Percentiles rank a stretch among this genome's conserved stretches.
phyloP scores from a whole-genome alignment of 1,140 invertebrate species.

The Lamellibrachia luymesi region DNA sequence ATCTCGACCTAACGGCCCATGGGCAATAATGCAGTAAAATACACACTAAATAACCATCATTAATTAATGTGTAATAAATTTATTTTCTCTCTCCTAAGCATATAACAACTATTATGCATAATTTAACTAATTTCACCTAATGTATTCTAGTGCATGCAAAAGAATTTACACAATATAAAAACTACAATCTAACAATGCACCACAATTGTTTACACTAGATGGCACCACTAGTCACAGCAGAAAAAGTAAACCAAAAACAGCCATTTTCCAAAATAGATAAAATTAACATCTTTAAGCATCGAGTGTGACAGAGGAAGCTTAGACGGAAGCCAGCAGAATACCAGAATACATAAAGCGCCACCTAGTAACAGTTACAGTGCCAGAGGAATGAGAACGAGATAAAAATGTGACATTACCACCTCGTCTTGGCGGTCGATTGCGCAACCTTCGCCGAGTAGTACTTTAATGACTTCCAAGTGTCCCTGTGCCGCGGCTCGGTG shows the following conservation, averaged over 20 bases:
- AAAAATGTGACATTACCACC: slow-evolving; percentile 23
- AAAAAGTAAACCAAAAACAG: neutral
- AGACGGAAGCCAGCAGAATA: neutral
- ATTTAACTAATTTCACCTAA: neutral
- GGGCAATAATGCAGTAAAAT: neutral
- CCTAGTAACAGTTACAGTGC: neutral
- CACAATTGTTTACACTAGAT: neutral
- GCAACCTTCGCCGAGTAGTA: slow-evolving; percentile 42
- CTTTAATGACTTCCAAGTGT: slow-evolving; percentile 42
- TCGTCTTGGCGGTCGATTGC: slow-evolving; percentile 47
- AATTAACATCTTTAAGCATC: neutral
- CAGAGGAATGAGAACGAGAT: neutral
- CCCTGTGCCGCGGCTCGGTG: slow-evolving; percentile 51
- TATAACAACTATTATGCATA: neutral
- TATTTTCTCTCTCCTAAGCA: neutral
- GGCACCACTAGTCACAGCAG: neutral
- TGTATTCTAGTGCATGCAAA: neutral
- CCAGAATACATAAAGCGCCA: too few species aligned
- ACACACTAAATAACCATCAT: neutral
- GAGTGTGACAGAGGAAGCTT: neutral
- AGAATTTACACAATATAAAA: neutral
- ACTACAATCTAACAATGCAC: neutral
- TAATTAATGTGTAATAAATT: neutral
- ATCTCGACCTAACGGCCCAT: neutral
- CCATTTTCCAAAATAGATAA: neutral